These are phyloP conservation scores for zebrafish (Danio rerio) DNA, from an alignment of 2,113 vertebrate species.

Conservation along the genomic window DNA sequence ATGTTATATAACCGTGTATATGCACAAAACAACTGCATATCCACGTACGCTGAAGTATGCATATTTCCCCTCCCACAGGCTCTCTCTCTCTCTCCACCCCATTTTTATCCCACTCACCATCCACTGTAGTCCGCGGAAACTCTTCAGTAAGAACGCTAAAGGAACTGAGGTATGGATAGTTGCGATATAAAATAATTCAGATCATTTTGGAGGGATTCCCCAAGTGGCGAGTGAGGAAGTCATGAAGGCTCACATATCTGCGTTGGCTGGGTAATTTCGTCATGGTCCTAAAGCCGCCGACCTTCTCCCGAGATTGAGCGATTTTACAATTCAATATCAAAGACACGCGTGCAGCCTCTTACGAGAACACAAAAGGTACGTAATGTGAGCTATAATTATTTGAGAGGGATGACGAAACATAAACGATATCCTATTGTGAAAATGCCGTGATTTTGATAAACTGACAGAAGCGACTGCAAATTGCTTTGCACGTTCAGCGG, in stretches of 20 bases:
- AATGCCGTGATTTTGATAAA: neutral
- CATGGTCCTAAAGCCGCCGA: slow-evolving; percentile 79
- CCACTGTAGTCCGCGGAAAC: neutral
- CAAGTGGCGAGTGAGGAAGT: slow-evolving; percentile 1
- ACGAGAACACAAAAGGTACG: slow-evolving; percentile 3
- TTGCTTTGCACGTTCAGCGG: slow-evolving; percentile 63
- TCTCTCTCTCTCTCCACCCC: slow-evolving; percentile 22
- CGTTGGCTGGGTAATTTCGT: slow-evolving; percentile 57
- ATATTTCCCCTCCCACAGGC: slow-evolving; percentile 43
- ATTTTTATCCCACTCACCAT: neutral
- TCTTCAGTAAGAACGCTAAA: neutral
- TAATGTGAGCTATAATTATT: neutral
- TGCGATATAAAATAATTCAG: neutral
- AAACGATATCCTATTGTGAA: neutral
- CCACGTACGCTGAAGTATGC: slow-evolving; percentile 12
- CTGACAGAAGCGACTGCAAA: slow-evolving; percentile 50
- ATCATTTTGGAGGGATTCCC: neutral
- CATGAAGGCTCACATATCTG: slow-evolving; percentile 11
- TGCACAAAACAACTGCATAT: slow-evolving; percentile 25
- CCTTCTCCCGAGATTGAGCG: slow-evolving; percentile 10
- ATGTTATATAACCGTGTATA: slow-evolving; percentile 7
- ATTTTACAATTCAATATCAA: slow-evolving; percentile 14
- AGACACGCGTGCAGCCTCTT: neutral
- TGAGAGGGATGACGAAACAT: neutral
- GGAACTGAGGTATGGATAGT: neutral